phyloP scores from a whole-genome alignment of 2,113 vertebrate genomes.

The Acinonyx jubatus region DNA sequence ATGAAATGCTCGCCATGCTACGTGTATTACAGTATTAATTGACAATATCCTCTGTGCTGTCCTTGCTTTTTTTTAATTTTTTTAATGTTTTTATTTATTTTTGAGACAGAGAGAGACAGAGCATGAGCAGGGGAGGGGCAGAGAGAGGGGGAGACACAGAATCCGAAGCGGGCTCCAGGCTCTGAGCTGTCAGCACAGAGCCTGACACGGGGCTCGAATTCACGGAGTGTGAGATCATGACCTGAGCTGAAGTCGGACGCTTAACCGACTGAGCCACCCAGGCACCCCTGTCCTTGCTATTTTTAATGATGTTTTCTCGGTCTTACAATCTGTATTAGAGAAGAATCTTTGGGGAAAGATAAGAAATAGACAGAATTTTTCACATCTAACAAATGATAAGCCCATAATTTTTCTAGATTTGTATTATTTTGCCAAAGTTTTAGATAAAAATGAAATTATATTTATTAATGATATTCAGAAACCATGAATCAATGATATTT shows the following conservation, averaged over 20 bases:
- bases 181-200: too few relatives aligned
- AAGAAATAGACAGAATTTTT: background rate
- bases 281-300: background rate
- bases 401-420: background rate
- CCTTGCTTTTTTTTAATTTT: background rate
- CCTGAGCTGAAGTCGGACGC: too few relatives aligned
- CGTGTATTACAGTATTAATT: background rate
- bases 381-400: background rate
- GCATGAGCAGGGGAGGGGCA: too few relatives aligned
- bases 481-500: background rate
- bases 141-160: too few relatives aligned
- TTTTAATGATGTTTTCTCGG: background rate
- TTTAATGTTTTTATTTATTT: too few relatives aligned
- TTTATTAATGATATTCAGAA: background rate
- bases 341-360: background rate
- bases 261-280: too few relatives aligned
- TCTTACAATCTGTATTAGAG: background rate
- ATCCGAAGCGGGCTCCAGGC: too few relatives aligned
- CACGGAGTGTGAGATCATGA: too few relatives aligned
- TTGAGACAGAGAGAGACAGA: too few relatives aligned
- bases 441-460: background rate
- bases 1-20: background rate
- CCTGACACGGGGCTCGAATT: too few relatives aligned
- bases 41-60: background rate
- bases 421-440: background rate